Conservation (phyloP, 2,113 vertebrate genomes). For the Colistium nudipinnis region DNA sequence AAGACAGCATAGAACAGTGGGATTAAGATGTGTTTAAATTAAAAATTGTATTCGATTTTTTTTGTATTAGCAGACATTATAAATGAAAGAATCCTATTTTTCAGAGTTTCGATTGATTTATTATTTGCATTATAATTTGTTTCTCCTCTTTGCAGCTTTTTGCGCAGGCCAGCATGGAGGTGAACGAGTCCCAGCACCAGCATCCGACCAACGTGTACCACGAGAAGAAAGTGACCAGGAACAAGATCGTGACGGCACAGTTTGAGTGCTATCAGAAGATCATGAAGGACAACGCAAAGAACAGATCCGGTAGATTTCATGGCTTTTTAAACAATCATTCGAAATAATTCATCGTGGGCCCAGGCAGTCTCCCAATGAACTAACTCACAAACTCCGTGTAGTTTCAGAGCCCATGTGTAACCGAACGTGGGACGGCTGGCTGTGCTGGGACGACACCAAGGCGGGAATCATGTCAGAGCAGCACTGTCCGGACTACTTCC, state of each 20-base stretch:
- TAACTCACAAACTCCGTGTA: background rate
- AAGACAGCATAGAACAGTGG: too few relatives aligned
- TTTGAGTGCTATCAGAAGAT: conserved; percentile 99
- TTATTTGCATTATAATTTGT: background rate
- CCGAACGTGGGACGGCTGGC: conserved; percentile 97
- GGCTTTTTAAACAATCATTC: too few relatives aligned
- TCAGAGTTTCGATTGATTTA: too few relatives aligned
- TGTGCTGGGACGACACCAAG: conserved; percentile 92
- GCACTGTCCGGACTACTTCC: conserved; percentile 95
- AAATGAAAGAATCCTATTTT: too few relatives aligned
- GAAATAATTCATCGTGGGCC: too few relatives aligned
- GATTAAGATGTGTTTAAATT: too few relatives aligned
- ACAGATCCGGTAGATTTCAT: conserved; percentile 60
- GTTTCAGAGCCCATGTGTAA: conserved; percentile 86
- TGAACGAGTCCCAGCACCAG: conserved; percentile 76
- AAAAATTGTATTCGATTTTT: too few relatives aligned
- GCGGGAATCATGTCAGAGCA: conserved; percentile 86
- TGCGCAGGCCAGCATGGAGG: conserved; percentile 78
- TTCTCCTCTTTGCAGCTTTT: conserved; percentile 75
- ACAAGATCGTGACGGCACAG: conserved; percentile 95
- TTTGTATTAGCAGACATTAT: too few relatives aligned
- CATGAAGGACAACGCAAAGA: conserved; percentile 82
- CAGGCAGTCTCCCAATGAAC: too few relatives aligned
- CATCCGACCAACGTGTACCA: conserved; percentile 72
- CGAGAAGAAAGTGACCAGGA: conserved; percentile 84